A percentile compares a stretch with the other conserved stretches of the same genome.
phyloP scores from a whole-genome alignment of 2,797 vertebrate genomes.

The Agapornis canus region DNA sequence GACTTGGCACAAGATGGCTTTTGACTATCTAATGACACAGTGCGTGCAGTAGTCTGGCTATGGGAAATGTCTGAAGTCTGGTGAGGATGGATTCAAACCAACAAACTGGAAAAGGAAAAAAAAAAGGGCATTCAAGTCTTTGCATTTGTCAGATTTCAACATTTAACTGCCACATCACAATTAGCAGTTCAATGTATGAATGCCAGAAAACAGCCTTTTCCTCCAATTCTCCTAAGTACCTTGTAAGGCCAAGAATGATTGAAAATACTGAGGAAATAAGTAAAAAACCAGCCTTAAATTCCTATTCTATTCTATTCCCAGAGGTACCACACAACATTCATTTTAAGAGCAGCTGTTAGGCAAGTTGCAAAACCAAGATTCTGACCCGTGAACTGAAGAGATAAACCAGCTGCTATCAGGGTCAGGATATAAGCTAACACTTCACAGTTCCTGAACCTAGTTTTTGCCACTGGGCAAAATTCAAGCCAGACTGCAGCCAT shows the following conservation, averaged over 20 bases:
- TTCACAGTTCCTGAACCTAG: background rate
- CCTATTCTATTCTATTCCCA: background rate
- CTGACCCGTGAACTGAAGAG: background rate
- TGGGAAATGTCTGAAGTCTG: background rate
- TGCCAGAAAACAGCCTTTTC: background rate
- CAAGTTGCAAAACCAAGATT: background rate
- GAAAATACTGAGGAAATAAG: background rate
- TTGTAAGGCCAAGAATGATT: background rate
- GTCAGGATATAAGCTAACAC: background rate
- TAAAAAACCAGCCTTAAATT: background rate
- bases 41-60: background rate
- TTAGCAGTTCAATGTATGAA: background rate
- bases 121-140: background rate
- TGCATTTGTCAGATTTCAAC: background rate
- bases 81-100: background rate
- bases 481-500: background rate
- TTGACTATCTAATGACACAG: background rate
- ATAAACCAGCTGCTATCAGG: conserved; percentile 38
- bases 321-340: accelerated
- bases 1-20: background rate
- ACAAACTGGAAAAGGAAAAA: background rate
- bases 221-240: background rate
- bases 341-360: background rate
- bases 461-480: conserved; percentile 26
- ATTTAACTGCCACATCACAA: background rate